A percentile compares a stretch with the other conserved stretches of the same genome.
phyloP scores from a whole-genome alignment of 2,113 vertebrate species.

The Mobula birostris region DNA sequence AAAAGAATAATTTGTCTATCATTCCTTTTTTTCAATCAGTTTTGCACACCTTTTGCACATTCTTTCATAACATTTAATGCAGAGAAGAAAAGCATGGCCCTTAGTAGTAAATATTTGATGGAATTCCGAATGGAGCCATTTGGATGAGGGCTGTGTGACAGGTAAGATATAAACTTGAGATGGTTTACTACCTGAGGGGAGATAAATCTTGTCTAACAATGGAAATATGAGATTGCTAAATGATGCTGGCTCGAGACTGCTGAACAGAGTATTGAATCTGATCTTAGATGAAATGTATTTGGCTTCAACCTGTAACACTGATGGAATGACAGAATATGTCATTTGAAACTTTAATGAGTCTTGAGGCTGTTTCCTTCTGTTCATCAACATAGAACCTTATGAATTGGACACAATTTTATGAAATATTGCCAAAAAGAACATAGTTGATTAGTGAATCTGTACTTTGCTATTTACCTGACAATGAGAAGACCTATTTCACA shows the following conservation, averaged over 20 bases:
- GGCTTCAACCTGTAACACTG: not conserved
- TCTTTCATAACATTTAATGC: not conserved
- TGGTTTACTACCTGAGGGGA: slow-evolving; percentile 31
- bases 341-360: slow-evolving; percentile 34
- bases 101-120: slow-evolving; percentile 23
- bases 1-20: not conserved
- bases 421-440: not conserved
- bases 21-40: not conserved
- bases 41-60: not conserved
- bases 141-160: slow-evolving; percentile 19
- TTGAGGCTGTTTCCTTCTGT: slow-evolving; percentile 1
- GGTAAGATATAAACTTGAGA: slow-evolving; percentile 24
- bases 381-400: not conserved
- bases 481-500: not conserved
- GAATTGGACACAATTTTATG: not conserved
- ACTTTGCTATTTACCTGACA: not conserved
- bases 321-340: slow-evolving; percentile 5
- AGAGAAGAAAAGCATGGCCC: slow-evolving; percentile 5
- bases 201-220: slow-evolving; percentile 27
- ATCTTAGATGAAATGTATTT: slow-evolving; percentile 25
- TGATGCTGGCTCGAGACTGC: slow-evolving; percentile 2
- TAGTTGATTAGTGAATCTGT: not conserved
- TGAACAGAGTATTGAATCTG: not conserved
- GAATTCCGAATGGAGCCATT: slow-evolving; percentile 23
- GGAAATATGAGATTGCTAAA: slow-evolving; percentile 25